Evolutionary conservation across 2,888 invertebrate genomes (phyloP), one percentile per base, ranked within the genome.

Genomic region (Cheiracanthium punctorium): DNA sequence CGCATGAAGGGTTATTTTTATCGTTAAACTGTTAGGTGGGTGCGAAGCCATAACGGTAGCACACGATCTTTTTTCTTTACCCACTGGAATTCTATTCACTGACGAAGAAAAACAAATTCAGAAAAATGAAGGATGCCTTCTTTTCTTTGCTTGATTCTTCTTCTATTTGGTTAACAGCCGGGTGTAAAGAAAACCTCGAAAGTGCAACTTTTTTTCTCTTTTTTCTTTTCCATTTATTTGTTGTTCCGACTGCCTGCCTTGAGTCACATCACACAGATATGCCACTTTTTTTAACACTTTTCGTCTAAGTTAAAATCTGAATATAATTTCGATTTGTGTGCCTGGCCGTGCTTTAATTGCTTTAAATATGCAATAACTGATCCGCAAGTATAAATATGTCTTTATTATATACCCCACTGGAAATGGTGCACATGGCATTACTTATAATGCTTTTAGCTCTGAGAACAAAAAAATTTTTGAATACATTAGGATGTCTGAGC

Each of bases 1-100:
- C 65, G 75, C 75, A 65, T 64, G 75, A 75, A 32, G 73, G 33
- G 28, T 75, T 32, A 58, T 48, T 73, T 73, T 48, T 29, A 20
- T 48, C 32, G 65, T 7, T 12, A 64, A 43, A 43, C 72, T 41
- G 72, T 28, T 72, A 43, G 76, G 4, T 71, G 72, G 80, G 80
- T 80, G 80, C 80, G 41, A 80, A 37, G 14, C 70, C 43, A 72
- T 80, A 80, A 72, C 72, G 80, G 72, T 32, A 80, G 30, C 28
- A 24, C 10, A n/a, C 20, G 14, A n/a, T 72, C 72, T 73, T 43
- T 72, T 72, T 72, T 30, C 43, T 65, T 58, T 7, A 5, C 20
- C 37, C 20, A 69, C 14, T 69, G 20, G 43, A 43, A 71, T 71
- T 71, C 43, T 28, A 71, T 71, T 71, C 71, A 43, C 29, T 24